Evolutionary conservation across 2,888 invertebrate species (phyloP), one percentile per base, ranked within the genome.

Genomic region (Merodon equestris): DNA sequence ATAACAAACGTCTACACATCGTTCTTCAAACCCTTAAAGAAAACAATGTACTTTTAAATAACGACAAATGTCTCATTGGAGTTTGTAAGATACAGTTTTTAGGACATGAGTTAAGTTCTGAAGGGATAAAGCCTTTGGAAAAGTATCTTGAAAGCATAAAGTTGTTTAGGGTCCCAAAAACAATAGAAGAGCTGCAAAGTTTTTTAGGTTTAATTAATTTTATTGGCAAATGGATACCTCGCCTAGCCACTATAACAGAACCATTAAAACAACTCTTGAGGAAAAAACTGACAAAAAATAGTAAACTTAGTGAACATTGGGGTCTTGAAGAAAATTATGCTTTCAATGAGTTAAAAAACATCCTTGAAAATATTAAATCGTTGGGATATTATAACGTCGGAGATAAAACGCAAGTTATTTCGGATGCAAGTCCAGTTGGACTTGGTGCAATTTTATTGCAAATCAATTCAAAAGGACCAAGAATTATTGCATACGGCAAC

Each of bases 401-500:
- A n/a, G n/a, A n/a, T n/a, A n/a, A n/a, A n/a, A n/a, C n/a, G n/a
- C n/a, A n/a, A n/a, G n/a, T n/a, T n/a, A n/a, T n/a, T n/a, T n/a
- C n/a, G n/a, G n/a, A n/a, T n/a, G n/a, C n/a, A n/a, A n/a, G n/a
- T n/a, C n/a, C n/a, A n/a, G n/a, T n/a, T n/a, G n/a, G n/a, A n/a
- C n/a, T n/a, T n/a, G n/a, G n/a, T n/a, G n/a, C n/a, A n/a, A n/a
- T n/a, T n/a, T n/a, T n/a, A n/a, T 36, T 84, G 12, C 86, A 88
- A 72, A 66, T 70, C 3, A 51, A 50, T 27, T 61, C 82, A 15
- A 9, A 68, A 0, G 75, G 75, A 0, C 82, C 83, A 17, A 73
- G 85, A 75, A 81, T 89, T 1, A 87, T 89, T 47, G 84, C 85
- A 1, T 89, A 86, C 76, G 88, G 86, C 0, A 89, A 87, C 51